Percentiles rank a stretch among this genome's conserved stretches.
These are phyloP conservation scores for Habropoda laboriosa DNA, from an alignment of 1,140 invertebrate species.

Conservation along the genomic window DNA sequence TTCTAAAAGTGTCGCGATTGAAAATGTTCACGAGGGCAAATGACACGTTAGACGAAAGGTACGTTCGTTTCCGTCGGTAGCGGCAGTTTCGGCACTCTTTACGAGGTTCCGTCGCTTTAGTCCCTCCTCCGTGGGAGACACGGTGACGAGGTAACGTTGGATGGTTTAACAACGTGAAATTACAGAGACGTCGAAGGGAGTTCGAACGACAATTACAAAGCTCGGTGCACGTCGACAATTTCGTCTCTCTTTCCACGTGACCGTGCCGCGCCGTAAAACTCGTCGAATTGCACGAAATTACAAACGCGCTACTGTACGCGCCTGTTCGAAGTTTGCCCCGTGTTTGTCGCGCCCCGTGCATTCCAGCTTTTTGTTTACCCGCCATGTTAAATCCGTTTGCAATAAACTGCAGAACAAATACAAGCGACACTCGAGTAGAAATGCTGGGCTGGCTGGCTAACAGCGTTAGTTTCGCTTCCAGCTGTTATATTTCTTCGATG, in stretches of 20 bases:
- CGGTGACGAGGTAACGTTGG: neutral
- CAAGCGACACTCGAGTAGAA: neutral
- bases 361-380: constrained; percentile 1
- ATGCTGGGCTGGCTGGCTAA: neutral
- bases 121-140: neutral
- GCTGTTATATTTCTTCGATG: neutral
- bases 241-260: constrained; percentile 10
- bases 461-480: neutral
- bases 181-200: constrained; percentile 30
- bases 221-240: neutral
- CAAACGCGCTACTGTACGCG: neutral
- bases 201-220: constrained; percentile 40
- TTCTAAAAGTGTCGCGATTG: too few relatives aligned
- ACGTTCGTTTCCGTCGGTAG: neutral
- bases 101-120: neutral
- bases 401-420: constrained; percentile 29
- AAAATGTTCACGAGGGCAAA: too few relatives aligned
- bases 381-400: constrained; percentile 13
- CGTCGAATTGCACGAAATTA: constrained; percentile 26
- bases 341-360: constrained; percentile 13
- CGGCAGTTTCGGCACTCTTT: neutral
- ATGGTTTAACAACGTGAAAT: constrained; percentile 32
- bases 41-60: neutral
- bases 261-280: constrained; percentile 32
- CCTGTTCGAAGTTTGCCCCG: neutral